phyloP scores from a whole-genome alignment of 2,888 invertebrate species.

The Latrodectus elegans region DNA sequence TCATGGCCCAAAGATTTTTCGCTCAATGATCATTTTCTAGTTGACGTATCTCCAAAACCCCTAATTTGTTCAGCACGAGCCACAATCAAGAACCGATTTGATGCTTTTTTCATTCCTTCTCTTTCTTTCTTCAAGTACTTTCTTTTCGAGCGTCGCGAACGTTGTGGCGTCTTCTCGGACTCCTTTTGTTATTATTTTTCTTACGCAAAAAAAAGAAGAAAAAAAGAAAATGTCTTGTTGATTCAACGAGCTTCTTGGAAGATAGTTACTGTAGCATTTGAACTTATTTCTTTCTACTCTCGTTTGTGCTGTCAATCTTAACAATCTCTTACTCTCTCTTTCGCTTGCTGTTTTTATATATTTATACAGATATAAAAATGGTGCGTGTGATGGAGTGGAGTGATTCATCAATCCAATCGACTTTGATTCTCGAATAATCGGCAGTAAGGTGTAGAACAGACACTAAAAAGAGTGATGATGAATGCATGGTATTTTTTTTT shows the following conservation, averaged over 20 bases:
- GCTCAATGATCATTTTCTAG: constrained; percentile 62
- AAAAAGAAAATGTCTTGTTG: background rate
- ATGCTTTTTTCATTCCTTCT: constrained; percentile 6
- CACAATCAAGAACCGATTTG: constrained; percentile 33
- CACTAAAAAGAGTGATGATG: no score
- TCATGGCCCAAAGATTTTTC: constrained; percentile 56
- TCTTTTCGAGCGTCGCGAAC: constrained; percentile 1
- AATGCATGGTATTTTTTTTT: no score
- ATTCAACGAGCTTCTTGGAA: background rate
- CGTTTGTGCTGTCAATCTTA: background rate
- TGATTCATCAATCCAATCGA: constrained; percentile 30
- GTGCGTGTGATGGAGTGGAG: constrained; percentile 28
- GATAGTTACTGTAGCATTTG: constrained; percentile 8
- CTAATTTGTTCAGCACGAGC: constrained; percentile 61
- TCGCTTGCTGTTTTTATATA: no score
- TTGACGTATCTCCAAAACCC: constrained; percentile 56
- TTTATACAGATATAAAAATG: no score
- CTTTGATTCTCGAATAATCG: no score
- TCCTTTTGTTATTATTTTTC: background rate
- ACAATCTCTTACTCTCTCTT: no score
- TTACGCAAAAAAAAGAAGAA: background rate
- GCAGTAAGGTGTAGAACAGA: no score
- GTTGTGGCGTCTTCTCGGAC: constrained; percentile 7
- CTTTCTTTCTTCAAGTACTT: background rate
- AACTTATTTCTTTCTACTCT: background rate